These are phyloP conservation scores for Diplolepis rosae DNA, from an alignment of 2,888 invertebrate species.

Conservation along the genomic window DNA sequence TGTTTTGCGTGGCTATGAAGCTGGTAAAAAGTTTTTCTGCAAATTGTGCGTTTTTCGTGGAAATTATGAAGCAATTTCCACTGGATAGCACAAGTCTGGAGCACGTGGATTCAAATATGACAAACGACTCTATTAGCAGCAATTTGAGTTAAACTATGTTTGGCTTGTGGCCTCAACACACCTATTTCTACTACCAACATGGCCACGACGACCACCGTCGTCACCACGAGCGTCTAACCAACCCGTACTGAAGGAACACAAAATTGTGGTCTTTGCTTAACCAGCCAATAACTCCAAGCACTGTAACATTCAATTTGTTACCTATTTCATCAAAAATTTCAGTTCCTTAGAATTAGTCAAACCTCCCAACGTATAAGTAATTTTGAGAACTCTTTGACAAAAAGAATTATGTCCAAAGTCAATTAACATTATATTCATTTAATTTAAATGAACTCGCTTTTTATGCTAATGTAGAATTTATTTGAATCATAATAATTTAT, in stretches of 20 bases:
- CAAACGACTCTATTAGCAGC: slow-evolving; percentile 30
- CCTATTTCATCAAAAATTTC: too few species aligned
- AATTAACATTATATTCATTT: slow-evolving; percentile 60
- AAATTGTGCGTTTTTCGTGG: slow-evolving; percentile 11
- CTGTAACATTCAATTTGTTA: slow-evolving; percentile 34
- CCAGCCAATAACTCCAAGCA: slow-evolving; percentile 53
- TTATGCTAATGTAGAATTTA: slow-evolving; percentile 55
- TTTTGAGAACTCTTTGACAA: neutral
- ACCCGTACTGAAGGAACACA: slow-evolving; percentile 53
- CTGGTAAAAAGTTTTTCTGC: slow-evolving; percentile 4
- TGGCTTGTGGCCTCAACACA: slow-evolving; percentile 29
- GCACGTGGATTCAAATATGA: slow-evolving; percentile 14
- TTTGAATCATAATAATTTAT: too few species aligned
- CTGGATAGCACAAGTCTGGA: neutral
- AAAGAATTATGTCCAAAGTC: neutral
- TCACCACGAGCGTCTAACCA: slow-evolving; percentile 21
- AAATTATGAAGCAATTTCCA: slow-evolving; percentile 24
- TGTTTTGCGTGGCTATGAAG: slow-evolving; percentile 14
- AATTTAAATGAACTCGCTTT: slow-evolving; percentile 59
- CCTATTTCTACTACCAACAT: slow-evolving; percentile 26
- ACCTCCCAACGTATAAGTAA: too few species aligned
- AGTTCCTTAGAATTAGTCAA: too few species aligned
- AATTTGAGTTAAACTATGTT: slow-evolving; percentile 34
- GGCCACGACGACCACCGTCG: slow-evolving; percentile 11
- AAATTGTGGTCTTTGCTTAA: slow-evolving; percentile 57